Percentiles rank a stretch among this genome's conserved stretches.
phyloP scores from a whole-genome alignment of 2,113 vertebrate species.

The Tachycineta bicolor region DNA sequence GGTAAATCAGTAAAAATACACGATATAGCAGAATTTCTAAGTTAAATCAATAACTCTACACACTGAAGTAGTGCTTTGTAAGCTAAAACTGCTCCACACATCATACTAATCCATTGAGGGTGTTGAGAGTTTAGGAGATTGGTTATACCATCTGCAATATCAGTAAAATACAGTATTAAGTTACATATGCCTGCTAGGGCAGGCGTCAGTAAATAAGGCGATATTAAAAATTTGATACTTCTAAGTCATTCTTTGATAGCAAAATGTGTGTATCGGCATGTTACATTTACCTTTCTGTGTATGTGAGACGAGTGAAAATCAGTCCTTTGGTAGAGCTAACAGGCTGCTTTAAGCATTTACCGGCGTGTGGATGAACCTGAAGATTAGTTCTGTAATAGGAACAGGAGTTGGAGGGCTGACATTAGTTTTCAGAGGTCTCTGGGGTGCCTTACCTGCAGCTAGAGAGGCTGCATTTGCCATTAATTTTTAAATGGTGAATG shows the following conservation, averaged over 20 bases:
- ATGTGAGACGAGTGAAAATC: slow-evolving; percentile 26
- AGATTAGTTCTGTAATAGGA: slow-evolving; percentile 12
- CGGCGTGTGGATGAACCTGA: neutral
- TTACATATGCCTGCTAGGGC: slow-evolving; percentile 39
- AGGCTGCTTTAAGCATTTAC: neutral
- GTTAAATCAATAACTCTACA: slow-evolving; percentile 65
- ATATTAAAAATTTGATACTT: slow-evolving; percentile 49
- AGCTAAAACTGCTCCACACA: slow-evolving; percentile 59
- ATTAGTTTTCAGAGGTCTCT: slow-evolving; percentile 42
- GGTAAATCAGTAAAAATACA: slow-evolving; percentile 62
- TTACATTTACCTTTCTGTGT: slow-evolving; percentile 2
- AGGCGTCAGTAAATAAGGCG: neutral
- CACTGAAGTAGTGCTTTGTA: slow-evolving; percentile 63
- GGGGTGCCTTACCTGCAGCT: slow-evolving; percentile 18
- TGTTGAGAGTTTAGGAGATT: slow-evolving; percentile 51
- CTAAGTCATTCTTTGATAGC: slow-evolving; percentile 6
- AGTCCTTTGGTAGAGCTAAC: neutral
- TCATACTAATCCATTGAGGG: slow-evolving; percentile 62
- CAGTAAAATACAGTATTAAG: slow-evolving; percentile 61
- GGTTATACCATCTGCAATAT: slow-evolving; percentile 55
- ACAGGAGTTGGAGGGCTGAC: slow-evolving; percentile 24
- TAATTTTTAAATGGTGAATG: slow-evolving; percentile 12
- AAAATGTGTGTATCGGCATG: neutral
- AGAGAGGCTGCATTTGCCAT: slow-evolving; percentile 9
- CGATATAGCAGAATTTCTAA: slow-evolving; percentile 62